Evolutionary conservation across 2,113 vertebrate genomes (phyloP), one percentile per base, ranked within the genome.

Genomic region (Rostratula benghalensis): DNA sequence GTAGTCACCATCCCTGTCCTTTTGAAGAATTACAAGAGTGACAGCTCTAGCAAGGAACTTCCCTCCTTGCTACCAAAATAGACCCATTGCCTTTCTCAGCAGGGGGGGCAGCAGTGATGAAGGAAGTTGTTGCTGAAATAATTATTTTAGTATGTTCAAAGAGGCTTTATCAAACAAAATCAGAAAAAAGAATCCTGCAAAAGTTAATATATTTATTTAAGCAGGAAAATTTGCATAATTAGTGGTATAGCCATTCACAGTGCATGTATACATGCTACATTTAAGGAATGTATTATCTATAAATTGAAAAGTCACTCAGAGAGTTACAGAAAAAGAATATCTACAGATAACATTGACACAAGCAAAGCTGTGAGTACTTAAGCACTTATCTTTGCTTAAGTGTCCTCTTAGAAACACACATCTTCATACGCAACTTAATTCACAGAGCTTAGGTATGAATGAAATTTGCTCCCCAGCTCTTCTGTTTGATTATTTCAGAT

Each of bases 331-430:
- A 94, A 94, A 94, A 91, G 77, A 57, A 5, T 71, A 61, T 60
- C 86, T 92, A 56, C 71, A 91, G 94, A 97, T 96, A 96, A 89
- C 87, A 81, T 4, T 89, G 92, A 89, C 87, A 96, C 64, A 81
- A 95, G 71, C 83, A 94, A 95, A 96, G 77, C 93, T 93, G 67
- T 85, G 71, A 93, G 53, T 87, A 84, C 96, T 97, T 90, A 67
- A 79, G 60, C 0, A 2, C 79, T 96, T 95, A 96, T 97, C 93
- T 96, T 89, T 69, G 57, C 73, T 81, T 53, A 90, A 94, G 96
- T 82, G 73, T 80, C 82, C 87, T 89, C 84, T 96, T 94, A 95
- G 51, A 90, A 93, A 69, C 27, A 80, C 78, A 94, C 37, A 35
- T 83, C 76, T 95, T 89, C 83, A 53, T 33, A 59, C 45, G 65